Evolutionary conservation across 2,797 vertebrate genomes (phyloP), one percentile per base, ranked within the genome.

Genomic region (Cynodonichthys magdalenae): DNA sequence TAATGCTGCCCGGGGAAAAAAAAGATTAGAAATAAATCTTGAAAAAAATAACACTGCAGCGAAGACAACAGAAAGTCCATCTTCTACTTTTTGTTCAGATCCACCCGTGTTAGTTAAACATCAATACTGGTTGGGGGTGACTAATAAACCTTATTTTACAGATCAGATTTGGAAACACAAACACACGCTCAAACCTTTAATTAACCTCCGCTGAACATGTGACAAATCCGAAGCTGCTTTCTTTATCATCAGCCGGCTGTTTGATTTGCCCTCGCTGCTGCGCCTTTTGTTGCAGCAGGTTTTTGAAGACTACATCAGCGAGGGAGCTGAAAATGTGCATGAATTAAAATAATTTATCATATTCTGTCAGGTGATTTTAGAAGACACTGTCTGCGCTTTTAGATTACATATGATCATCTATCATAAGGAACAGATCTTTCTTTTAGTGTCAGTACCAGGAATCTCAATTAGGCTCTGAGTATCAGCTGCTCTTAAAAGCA

Each of bases 191-290:
- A 64, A 17, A 56, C 44, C 63, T 80, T 82, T 85, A 75, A 90
- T 85, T 87, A 87, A 87, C 84, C 70, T 69, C 72, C 47, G 36
- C 68, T 64, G 80, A 83, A 78, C 71, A 66, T 79, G 81, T 84
- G 81, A 76, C 75, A 72, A 17, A 85, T 89, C 52, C 59, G 51
- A 49, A 78, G 71, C 69, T 2, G 24, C 69, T 85, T 81, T 47
- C 49, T 74, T 85, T 80, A 84, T 85, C 81, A 64, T 54, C 76
- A 63, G 83, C 73, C 63, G 53, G 3, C 57, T 54, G 59, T 39
- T 81, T 83, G 86, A 87, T 87, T 14, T 83, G 67, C 69, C 69
- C 61, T 53, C 75, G 77, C 78, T 74, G 68, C 72, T 73, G 68
- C 66, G 81, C 11, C 59, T 53, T 74, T 83, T 85, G 71, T 84